Conservation (phyloP, 1,140 invertebrate species). For the Ceratitis capitata region DNA sequence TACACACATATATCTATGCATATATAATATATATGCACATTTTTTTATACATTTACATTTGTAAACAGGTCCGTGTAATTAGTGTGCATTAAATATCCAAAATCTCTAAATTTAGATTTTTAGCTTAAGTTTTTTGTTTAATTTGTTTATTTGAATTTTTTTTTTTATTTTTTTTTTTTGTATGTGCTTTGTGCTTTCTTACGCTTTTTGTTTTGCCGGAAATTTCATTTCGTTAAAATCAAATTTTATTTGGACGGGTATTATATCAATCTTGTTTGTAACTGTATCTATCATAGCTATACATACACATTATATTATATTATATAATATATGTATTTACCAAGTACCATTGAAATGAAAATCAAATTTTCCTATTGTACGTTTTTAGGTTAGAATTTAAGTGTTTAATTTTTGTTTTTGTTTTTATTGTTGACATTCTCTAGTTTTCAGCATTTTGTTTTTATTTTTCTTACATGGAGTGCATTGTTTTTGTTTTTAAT, state of each 20-base stretch:
- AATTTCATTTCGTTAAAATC: constrained; percentile 50
- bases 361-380: not conserved
- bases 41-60: not conserved
- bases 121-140: not conserved
- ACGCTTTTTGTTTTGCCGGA: constrained; percentile 40
- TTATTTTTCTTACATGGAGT: not conserved
- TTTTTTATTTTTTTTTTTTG: constrained; percentile 40
- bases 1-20: too few species aligned
- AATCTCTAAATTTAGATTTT: not conserved
- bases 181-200: constrained; percentile 35
- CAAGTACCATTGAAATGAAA: constrained; percentile 7
- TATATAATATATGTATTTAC: too few species aligned
- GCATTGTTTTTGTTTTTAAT: not conserved
- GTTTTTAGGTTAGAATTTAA: not conserved
- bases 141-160: not conserved
- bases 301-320: not conserved
- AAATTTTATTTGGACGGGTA: constrained; percentile 65
- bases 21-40: not conserved
- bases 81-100: constrained; percentile 2
- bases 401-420: not conserved
- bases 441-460: not conserved
- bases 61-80: not conserved
- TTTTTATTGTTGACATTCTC: too few species aligned
- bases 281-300: constrained; percentile 12
- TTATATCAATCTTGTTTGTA: constrained; percentile 62